Evolutionary conservation across 2,113 vertebrate species (phyloP).

Genomic region (Periophthalmodon schlosseri): DNA sequence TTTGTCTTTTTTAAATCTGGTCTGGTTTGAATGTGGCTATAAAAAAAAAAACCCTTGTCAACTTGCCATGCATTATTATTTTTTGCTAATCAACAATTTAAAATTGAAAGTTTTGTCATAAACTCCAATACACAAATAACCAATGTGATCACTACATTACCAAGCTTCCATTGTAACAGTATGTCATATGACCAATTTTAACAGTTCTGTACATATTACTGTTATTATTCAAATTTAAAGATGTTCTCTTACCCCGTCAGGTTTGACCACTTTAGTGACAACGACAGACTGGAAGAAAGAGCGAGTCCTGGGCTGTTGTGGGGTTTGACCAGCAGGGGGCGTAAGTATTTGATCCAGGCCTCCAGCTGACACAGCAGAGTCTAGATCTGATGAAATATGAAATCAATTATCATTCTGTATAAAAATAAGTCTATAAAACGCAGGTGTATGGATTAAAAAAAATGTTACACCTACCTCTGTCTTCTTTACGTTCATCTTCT

Average conservation of each 20-base stretch:
- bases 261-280: constrained; percentile 81
- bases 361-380: constrained; percentile 71
- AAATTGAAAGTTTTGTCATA: too few relatives aligned
- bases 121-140: too few relatives aligned
- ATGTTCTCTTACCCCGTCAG: constrained; percentile 84
- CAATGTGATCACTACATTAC: too few relatives aligned
- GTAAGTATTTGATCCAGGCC: constrained; percentile 75
- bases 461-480: constrained; percentile 60
- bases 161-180: too few relatives aligned
- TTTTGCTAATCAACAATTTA: too few relatives aligned
- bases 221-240: background rate
- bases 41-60: too few relatives aligned
- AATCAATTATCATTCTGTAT: background rate
- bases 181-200: too few relatives aligned
- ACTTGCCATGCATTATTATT: too few relatives aligned
- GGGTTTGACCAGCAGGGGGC: constrained; percentile 62
- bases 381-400: constrained; percentile 62
- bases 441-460: background rate
- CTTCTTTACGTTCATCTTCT: constrained; percentile 59
- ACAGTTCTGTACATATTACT: background rate
- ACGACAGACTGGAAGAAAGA: constrained; percentile 88
- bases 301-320: constrained; percentile 63
- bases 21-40: too few relatives aligned
- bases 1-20: too few relatives aligned
- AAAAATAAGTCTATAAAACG: background rate